phyloP scores from a whole-genome alignment of 2,797 vertebrate genomes.

The Coilia nasus region DNA sequence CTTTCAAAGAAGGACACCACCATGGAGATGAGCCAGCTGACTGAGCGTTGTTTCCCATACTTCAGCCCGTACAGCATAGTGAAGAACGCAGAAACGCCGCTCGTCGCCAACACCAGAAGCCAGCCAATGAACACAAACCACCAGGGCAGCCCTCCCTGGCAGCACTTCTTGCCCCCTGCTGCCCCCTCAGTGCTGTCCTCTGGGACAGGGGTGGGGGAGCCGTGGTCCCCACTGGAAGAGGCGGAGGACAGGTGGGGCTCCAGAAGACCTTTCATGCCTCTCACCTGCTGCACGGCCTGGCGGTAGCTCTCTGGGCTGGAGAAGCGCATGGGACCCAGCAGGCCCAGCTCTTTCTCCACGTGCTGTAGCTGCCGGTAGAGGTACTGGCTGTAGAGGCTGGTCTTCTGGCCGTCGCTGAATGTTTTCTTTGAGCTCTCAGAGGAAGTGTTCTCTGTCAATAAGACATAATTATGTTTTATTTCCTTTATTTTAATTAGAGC shows the following conservation, averaged over 20 bases:
- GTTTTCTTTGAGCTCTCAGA: constrained; percentile 66
- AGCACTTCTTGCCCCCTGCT: constrained; percentile 60
- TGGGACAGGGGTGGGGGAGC: constrained; percentile 63
- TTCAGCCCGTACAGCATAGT: constrained; percentile 94
- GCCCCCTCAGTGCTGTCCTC: constrained; percentile 53
- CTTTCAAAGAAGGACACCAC: constrained; percentile 92
- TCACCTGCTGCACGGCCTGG: constrained; percentile 82
- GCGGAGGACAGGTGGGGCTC: constrained; percentile 64
- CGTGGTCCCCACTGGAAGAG: constrained; percentile 58
- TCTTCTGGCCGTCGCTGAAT: constrained; percentile 64
- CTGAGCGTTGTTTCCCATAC: constrained; percentile 89
- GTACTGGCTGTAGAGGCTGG: constrained; percentile 74
- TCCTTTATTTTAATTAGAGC: no score
- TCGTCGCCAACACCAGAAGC: constrained; percentile 85
- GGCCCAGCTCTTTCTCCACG: constrained; percentile 80
- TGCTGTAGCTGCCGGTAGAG: constrained; percentile 86
- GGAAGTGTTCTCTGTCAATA: constrained; percentile 68
- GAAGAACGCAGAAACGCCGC: constrained; percentile 86
- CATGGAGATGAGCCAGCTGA: constrained; percentile 95
- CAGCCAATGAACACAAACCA: constrained; percentile 92
- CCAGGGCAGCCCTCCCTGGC: constrained; percentile 84
- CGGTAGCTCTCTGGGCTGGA: constrained; percentile 75
- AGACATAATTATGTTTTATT: not conserved
- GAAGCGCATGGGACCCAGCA: constrained; percentile 80
- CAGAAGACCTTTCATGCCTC: constrained; percentile 82